A percentile compares a stretch with the other conserved stretches of the same genome.
Evolutionary conservation across 2,888 invertebrate genomes (phyloP).

Genomic region (Cataglyphis livida): DNA sequence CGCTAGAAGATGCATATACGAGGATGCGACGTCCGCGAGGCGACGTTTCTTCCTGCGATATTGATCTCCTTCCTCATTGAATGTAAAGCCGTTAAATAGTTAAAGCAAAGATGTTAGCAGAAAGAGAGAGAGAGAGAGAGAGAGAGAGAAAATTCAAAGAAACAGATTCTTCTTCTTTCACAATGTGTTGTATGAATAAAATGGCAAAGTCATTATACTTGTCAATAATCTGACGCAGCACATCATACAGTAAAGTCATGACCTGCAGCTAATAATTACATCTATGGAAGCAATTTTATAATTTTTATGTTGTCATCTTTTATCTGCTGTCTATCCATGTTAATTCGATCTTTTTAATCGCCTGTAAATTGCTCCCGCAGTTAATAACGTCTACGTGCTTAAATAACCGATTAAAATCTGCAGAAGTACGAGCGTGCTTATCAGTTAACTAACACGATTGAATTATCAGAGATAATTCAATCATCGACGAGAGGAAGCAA

Average conservation of each 20-base stretch:
- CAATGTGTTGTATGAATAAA: constrained; percentile 9
- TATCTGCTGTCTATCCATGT: neutral
- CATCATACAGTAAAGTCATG: neutral
- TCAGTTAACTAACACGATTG: constrained; percentile 25
- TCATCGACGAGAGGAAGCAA: constrained; percentile 46
- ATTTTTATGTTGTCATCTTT: neutral
- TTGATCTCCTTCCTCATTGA: constrained; percentile 32
- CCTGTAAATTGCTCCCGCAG: constrained; percentile 12
- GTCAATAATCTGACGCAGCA: constrained; percentile 19
- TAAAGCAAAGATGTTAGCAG: neutral
- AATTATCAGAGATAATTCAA: constrained; percentile 40
- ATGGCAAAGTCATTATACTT: constrained; percentile 3
- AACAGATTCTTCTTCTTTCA: constrained; percentile 16
- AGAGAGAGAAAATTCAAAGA: neutral
- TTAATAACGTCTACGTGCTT: constrained; percentile 37
- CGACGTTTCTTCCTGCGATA: constrained; percentile 37
- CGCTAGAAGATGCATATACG: constrained; percentile 47
- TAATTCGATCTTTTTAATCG: constrained; percentile 1
- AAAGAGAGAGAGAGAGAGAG: neutral
- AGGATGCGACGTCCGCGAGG: constrained; percentile 36
- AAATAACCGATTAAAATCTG: constrained; percentile 35
- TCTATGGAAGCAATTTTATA: neutral
- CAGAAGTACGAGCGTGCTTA: constrained; percentile 20
- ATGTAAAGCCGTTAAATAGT: constrained; percentile 1
- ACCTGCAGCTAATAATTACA: constrained; percentile 5